phyloP scores from a whole-genome alignment of 2,797 vertebrate species.

The Synaphobranchus kaupii region DNA sequence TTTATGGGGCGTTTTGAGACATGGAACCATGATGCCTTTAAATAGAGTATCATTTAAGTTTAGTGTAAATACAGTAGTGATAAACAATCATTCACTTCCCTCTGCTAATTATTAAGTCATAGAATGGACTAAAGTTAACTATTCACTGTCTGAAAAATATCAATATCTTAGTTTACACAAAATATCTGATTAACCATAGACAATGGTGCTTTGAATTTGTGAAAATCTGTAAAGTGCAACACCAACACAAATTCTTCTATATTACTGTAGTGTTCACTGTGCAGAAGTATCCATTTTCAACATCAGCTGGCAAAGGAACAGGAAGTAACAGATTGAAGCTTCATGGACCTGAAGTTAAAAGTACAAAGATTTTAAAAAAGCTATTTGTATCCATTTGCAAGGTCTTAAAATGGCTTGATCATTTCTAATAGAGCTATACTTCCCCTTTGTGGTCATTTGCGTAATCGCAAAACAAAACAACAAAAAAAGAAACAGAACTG shows the following conservation, averaged over 20 bases:
- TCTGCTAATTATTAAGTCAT: background rate
- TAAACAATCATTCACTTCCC: background rate
- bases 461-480: background rate
- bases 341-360: background rate
- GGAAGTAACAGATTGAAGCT: background rate
- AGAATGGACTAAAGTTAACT: background rate
- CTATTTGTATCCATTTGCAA: background rate
- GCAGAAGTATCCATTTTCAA: background rate
- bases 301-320: background rate
- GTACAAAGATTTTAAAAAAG: background rate
- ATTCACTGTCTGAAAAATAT: background rate
- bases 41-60: background rate
- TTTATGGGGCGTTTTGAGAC: background rate
- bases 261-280: background rate
- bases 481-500: background rate
- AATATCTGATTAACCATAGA: conserved; percentile 4
- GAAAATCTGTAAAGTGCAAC: background rate
- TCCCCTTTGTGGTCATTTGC: conserved; percentile 23
- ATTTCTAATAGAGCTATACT: background rate
- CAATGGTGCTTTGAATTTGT: conserved; percentile 1
- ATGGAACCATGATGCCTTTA: background rate
- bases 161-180: background rate
- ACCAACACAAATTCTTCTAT: background rate
- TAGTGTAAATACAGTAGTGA: background rate
- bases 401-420: background rate